Base-by-base conservation (phyloP, 2,888 invertebrate genomes). In the Cosmia trapezina region DNA sequence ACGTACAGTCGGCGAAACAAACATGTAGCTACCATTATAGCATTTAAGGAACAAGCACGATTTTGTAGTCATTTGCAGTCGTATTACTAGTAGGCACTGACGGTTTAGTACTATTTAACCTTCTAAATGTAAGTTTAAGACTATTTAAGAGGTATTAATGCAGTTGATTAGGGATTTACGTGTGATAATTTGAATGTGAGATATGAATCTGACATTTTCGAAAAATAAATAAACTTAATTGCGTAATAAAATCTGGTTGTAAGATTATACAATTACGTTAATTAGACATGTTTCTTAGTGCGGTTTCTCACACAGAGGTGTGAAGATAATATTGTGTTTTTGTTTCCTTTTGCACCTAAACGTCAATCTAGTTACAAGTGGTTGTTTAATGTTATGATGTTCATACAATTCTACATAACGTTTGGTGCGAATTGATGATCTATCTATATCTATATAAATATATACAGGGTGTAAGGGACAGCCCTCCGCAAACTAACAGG, bases 31-130 rank as follows among this genome's bases (percentile, higher is more conserved):
- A 33, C 68, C 22, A 54, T 73, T 57, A 81, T 81, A 76, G 82
- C 54, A 76, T 76, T 72, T 64, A 65, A 76, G 64, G 57, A 76
- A 60, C 17, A 0, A 37, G 54, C 78, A 84, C 84, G 82, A 81
- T 70, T 84, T 62, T 28, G 63, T 64, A 28, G 28, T 56, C 37
- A 73, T 11, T 51, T 7, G 37, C 41, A 19, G 28, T 3, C 28
- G 28, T 28, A 28, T 28, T 28, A 28, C 28, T 28, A 71, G 51
- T 22, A 19, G 47, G 41, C 28, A 41, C 22, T 74, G 11, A 14
- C n/a, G 14, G 4, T 63, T 49, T 22, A 41, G 51, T 43, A 57
- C 14, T 28, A 63, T n/a, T 72, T 54, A 60, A 45, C 37, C 41
- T 63, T 56, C 43, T 45, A n/a, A 41, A 11, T n/a, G 17, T 1